Evolutionary conservation across 2,113 vertebrate genomes (phyloP).

Genomic region (Hymenochirus boettgeri): DNA sequence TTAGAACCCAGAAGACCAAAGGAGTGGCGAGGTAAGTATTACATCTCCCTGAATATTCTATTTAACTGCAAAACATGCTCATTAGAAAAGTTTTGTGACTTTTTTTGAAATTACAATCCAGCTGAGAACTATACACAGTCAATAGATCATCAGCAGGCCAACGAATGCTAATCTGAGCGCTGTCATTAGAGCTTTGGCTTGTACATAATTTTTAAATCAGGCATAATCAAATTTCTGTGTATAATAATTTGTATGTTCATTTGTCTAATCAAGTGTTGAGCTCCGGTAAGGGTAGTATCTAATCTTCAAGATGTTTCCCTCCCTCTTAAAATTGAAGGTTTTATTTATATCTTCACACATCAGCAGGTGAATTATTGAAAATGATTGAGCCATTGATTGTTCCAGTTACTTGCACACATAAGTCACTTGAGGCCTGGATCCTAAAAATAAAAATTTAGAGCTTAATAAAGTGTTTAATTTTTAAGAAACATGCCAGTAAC

Average conservation of each 20-base stretch:
- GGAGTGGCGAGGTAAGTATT: no score
- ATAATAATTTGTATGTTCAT: background rate
- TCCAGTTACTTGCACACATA: background rate
- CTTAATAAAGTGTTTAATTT: no score
- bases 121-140: background rate
- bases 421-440: background rate
- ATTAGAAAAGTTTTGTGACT: background rate
- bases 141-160: background rate
- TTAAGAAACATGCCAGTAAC: no score
- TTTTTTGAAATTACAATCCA: background rate
- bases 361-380: background rate
- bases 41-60: no score
- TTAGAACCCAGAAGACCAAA: no score
- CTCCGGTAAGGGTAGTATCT: background rate
- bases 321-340: background rate
- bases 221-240: background rate
- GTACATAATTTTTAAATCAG: conserved; percentile 1
- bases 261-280: background rate
- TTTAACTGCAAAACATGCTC: background rate
- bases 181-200: background rate
- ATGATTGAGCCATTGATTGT: background rate
- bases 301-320: background rate
- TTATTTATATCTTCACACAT: background rate
- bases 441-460: background rate
- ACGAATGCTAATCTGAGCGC: background rate